These are phyloP conservation scores for Epirrhoe tristata DNA, from an alignment of 2,888 invertebrate species.

Conservation along the genomic window DNA sequence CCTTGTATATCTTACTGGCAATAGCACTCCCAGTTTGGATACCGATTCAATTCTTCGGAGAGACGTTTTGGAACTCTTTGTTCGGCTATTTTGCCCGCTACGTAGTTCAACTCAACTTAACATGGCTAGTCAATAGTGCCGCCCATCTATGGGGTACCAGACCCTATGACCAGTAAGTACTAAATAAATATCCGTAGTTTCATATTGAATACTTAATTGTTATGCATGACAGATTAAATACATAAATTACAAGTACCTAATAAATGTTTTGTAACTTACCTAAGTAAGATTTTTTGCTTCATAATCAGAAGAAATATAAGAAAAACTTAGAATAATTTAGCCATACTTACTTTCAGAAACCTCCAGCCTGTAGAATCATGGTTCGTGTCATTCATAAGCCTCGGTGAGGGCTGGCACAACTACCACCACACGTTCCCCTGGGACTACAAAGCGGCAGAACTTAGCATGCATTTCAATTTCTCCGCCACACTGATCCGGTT, in stretches of 20 bases:
- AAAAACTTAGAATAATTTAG: neutral
- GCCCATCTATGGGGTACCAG: constrained; percentile 92
- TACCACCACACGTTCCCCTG: constrained; percentile 97
- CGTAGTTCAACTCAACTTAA: constrained; percentile 87
- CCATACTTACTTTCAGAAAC: constrained; percentile 74
- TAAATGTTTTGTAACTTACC: too few relatives aligned
- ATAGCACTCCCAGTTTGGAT: constrained; percentile 87
- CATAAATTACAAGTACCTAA: too few relatives aligned
- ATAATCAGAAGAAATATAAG: too few relatives aligned
- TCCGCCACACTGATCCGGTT: constrained; percentile 87
- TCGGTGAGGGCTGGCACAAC: constrained; percentile 97
- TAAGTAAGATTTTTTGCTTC: too few relatives aligned
- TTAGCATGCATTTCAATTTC: constrained; percentile 87
- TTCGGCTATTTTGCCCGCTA: constrained; percentile 87
- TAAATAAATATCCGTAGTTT: neutral
- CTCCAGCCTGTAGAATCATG: constrained; percentile 92
- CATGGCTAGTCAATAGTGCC: constrained; percentile 93
- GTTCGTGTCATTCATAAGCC: constrained; percentile 88
- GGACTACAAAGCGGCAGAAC: constrained; percentile 96
- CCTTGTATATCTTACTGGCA: constrained; percentile 85
- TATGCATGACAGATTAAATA: too few relatives aligned
- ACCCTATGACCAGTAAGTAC: constrained; percentile 90
- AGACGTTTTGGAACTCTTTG: constrained; percentile 85
- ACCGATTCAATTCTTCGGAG: constrained; percentile 89
- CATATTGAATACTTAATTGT: neutral